Evolutionary conservation across 2,797 vertebrate genomes (phyloP), one percentile per base, ranked within the genome.

Genomic region (Semotilus atromaculatus): DNA sequence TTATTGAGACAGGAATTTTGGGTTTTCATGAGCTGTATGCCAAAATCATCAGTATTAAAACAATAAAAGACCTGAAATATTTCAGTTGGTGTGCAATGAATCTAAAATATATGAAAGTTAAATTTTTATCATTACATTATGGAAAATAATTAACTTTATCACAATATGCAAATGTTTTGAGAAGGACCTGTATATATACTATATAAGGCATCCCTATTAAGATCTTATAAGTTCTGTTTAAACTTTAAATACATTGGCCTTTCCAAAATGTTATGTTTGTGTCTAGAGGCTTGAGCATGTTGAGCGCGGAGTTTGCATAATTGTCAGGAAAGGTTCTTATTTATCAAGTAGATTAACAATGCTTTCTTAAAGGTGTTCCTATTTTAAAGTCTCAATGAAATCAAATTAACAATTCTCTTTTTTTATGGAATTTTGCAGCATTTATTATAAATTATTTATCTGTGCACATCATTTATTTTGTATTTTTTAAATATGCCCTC

Each of bases 271-370:
- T 45, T 58, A 68, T 85, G 45, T 85, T 83, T 81, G 67, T 72
- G 55, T 83, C 31, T 72, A 31, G 83, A 83, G 55, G 40, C 38
- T 58, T 76, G 51, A 67, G 23, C 55, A 21, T 66, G 43, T 72
- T 31, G 48, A 68, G 45, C n/a, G 7, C 62, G 13, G 38, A 67
- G 31, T 78, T 74, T 73, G 31, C 73, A 36, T 75, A 75, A 51
- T 36, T 82, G 64, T 75, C 66, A 48, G 72, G 67, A 85, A 85
- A 78, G 21, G 23, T 86, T 72, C 48, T 79, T 29, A 76, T 78
- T 73, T 62, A 53, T 81, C 73, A 75, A 53, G 38, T 29, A 60
- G 86, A 84, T 60, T n/a, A n/a, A n/a, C n/a, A n/a, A n/a, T n/a
- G n/a, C n/a, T n/a, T n/a, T n/a, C n/a, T n/a, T n/a, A n/a, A n/a